These are phyloP conservation scores for Glaucomys volans DNA, from an alignment of 2,113 vertebrate genomes.

Conservation along the genomic window DNA sequence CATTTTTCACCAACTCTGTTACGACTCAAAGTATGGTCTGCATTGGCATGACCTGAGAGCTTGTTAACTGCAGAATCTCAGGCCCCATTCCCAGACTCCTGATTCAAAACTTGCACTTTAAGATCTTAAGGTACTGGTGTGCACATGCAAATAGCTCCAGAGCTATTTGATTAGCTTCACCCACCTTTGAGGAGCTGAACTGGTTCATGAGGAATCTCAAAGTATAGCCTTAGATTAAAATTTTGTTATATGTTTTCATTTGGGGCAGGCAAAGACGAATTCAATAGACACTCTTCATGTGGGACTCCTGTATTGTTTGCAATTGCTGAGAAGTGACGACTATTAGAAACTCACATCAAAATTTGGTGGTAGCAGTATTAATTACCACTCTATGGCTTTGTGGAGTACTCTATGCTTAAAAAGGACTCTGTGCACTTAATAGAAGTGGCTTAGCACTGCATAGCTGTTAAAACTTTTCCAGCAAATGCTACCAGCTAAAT, in stretches of 20 bases:
- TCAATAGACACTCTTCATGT: not conserved
- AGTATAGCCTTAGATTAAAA: not conserved
- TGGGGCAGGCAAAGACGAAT: not conserved
- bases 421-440: not conserved
- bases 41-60: not conserved
- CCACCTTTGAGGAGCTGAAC: not conserved
- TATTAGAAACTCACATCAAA: not conserved
- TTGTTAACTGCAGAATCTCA: not conserved
- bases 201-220: not conserved
- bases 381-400: not conserved
- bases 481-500: constrained; percentile 76
- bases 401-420: not conserved
- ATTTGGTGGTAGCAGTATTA: constrained; percentile 39
- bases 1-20: not conserved
- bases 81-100: rapidly evolving
- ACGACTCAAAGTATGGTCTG: not conserved
- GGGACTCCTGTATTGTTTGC: not conserved
- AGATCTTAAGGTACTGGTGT: not conserved
- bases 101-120: not conserved
- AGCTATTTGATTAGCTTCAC: not conserved
- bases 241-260: not conserved
- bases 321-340: not conserved
- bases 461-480: constrained; percentile 67
- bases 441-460: constrained; percentile 23
- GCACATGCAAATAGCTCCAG: not conserved